Percentiles rank a stretch among this genome's conserved stretches.
phyloP scores from a whole-genome alignment of 2,888 invertebrate genomes.

The Caradrina kadenii region DNA sequence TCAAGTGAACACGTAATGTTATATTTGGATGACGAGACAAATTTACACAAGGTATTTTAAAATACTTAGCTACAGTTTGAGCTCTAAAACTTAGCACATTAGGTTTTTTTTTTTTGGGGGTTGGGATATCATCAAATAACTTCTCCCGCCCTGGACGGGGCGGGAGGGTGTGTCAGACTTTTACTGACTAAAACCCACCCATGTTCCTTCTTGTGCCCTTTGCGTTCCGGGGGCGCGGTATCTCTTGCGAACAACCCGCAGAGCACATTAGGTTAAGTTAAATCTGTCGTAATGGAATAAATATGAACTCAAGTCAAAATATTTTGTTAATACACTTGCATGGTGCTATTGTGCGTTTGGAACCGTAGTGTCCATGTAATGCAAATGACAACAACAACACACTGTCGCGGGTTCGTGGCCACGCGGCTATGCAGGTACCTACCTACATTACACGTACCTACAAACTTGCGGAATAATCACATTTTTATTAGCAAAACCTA shows the following conservation, averaged over 20 bases:
- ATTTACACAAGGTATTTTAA: background rate
- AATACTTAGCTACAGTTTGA: background rate
- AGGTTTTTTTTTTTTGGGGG: no score
- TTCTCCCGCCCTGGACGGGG: no score
- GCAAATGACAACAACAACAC: background rate
- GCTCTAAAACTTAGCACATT: background rate
- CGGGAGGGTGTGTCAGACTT: no score
- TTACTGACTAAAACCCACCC: no score
- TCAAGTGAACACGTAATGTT: background rate
- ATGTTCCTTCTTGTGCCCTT: no score
- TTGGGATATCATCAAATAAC: no score
- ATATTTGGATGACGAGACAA: background rate
- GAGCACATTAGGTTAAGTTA: no score
- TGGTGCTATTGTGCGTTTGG: slow-evolving; percentile 1
- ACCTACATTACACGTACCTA: background rate
- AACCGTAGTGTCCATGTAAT: background rate
- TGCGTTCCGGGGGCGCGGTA: no score
- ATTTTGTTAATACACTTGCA: background rate
- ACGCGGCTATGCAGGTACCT: background rate
- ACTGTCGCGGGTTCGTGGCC: background rate
- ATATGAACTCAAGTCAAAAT: background rate
- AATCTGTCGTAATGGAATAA: background rate
- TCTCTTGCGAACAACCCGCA: no score
- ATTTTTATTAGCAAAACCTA: slow-evolving; percentile 7
- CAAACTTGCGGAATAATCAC: slow-evolving; percentile 1